phyloP scores from a whole-genome alignment of 2,113 vertebrate species.

The Sphaerodactylus townsendi region DNA sequence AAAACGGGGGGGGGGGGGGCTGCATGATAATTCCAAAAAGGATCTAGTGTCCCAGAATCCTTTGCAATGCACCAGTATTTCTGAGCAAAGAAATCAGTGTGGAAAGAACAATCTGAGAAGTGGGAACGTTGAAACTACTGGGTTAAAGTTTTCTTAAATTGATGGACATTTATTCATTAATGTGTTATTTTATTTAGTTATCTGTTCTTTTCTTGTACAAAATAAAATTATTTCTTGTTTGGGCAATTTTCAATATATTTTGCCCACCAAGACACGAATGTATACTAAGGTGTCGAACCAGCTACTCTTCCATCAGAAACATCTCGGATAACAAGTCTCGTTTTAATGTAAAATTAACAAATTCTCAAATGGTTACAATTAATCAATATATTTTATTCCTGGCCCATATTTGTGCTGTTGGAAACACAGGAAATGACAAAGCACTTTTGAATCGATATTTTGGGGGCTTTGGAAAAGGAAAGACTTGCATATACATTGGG shows the following conservation, averaged over 20 bases:
- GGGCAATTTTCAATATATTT: neutral
- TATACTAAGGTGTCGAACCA: neutral
- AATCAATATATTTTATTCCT: neutral
- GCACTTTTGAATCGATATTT: slow-evolving; percentile 39
- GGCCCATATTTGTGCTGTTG: neutral
- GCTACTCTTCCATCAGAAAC: neutral
- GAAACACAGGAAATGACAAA: slow-evolving; percentile 11
- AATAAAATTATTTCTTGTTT: neutral
- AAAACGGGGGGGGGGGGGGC: too few relatives aligned
- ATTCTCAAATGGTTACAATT: neutral
- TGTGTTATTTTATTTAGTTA: too few relatives aligned
- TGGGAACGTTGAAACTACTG: neutral
- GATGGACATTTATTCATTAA: neutral
- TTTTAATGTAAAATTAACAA: neutral
- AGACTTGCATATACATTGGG: slow-evolving; percentile 45
- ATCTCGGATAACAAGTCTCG: neutral
- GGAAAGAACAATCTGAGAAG: neutral
- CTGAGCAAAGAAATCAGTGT: neutral
- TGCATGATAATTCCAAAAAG: too few relatives aligned
- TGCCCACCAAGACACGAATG: neutral
- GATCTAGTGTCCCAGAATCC: too few relatives aligned
- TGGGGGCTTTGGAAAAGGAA: slow-evolving; percentile 54
- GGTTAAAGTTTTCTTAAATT: neutral
- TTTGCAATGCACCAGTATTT: neutral
- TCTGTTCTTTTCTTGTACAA: neutral